Percentiles rank a stretch among this genome's conserved stretches.
Conservation (phyloP, 2,797 vertebrate species). For the Synaphobranchus kaupii region DNA sequence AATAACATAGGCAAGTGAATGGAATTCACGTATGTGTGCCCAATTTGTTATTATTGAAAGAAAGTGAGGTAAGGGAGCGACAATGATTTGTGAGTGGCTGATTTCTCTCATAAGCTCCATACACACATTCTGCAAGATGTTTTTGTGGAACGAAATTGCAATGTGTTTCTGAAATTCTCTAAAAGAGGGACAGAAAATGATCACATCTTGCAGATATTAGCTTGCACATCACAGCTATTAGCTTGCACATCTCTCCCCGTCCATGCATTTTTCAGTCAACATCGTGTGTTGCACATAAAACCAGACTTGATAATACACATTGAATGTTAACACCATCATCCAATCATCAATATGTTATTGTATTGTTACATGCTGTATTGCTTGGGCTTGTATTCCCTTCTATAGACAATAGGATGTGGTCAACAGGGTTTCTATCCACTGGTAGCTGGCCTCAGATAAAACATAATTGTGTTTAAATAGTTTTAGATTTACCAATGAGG, state of each 20-base stretch:
- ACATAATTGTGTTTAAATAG: not conserved
- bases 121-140: not conserved
- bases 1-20: not conserved
- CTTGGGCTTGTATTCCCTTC: not conserved
- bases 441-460: not conserved
- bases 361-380: not conserved
- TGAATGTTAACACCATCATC: no score
- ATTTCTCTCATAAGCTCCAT: not conserved
- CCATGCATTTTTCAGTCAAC: not conserved
- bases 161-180: not conserved
- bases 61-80: not conserved
- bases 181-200: not conserved
- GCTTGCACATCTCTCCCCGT: not conserved
- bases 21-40: not conserved
- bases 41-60: not conserved
- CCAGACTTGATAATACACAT: no score
- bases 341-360: no score
- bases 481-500: not conserved
- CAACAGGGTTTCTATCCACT: not conserved
- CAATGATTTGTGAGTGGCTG: not conserved
- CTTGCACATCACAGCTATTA: not conserved
- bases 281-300: not conserved
- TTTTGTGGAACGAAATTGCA: slow-evolving; percentile 2
- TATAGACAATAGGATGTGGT: not conserved
- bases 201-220: not conserved